phyloP scores from a whole-genome alignment of 2,888 invertebrate genomes.

The Heliconius cydno region DNA sequence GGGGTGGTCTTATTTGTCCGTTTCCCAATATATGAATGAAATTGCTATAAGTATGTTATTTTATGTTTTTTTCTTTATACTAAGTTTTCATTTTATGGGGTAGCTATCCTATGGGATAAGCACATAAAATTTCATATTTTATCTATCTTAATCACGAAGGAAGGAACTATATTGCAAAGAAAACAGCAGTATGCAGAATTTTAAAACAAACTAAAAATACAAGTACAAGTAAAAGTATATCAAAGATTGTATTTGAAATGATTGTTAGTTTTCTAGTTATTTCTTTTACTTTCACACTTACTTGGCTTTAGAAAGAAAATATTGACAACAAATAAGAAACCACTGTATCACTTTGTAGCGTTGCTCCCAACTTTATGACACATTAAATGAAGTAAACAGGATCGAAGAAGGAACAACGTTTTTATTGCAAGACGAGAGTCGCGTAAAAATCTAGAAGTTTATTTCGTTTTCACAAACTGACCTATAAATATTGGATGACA shows the following conservation, averaged over 20 bases:
- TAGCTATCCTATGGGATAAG: no score
- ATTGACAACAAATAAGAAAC: background rate
- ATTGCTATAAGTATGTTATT: no score
- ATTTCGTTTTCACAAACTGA: conserved; percentile 17
- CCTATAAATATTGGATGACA: conserved; percentile 23
- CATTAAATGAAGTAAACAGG: conserved; percentile 6
- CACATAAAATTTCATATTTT: no score
- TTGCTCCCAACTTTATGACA: background rate
- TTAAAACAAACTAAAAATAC: no score
- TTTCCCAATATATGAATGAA: no score
- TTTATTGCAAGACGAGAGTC: conserved; percentile 15
- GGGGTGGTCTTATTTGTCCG: no score
- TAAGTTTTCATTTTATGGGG: no score
- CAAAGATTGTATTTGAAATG: background rate
- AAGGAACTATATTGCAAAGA: no score
- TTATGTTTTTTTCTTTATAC: no score
- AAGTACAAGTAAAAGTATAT: background rate
- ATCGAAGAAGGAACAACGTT: background rate
- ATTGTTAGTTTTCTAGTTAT: background rate
- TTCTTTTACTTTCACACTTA: background rate
- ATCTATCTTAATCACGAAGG: no score
- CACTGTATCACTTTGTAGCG: background rate
- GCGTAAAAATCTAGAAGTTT: conserved; percentile 21
- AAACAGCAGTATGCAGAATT: no score
- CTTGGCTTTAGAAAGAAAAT: background rate